A percentile compares a stretch with the other conserved stretches of the same genome.
Conservation (phyloP, 2,113 vertebrate species). For the Protobothrops flavoviridis region DNA sequence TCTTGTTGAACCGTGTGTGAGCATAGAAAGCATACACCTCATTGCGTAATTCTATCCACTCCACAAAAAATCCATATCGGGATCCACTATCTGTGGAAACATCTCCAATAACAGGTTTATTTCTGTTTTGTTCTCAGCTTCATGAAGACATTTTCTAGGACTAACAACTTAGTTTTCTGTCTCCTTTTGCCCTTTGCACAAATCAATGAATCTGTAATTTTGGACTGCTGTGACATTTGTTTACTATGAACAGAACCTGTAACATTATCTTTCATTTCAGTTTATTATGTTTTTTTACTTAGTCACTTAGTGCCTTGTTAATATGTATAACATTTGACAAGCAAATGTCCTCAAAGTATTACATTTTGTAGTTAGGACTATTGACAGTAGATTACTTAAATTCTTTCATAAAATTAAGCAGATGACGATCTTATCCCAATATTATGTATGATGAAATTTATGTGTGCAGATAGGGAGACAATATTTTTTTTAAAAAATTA, state of each 20-base stretch:
- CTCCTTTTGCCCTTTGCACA: neutral
- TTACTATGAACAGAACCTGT: neutral
- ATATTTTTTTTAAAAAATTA: neutral
- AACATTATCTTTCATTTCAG: neutral
- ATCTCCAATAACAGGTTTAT: neutral
- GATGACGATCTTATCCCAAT: neutral
- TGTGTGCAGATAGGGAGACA: neutral
- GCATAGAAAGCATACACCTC: neutral
- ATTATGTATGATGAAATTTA: neutral
- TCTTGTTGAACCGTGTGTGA: neutral
- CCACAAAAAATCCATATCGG: neutral
- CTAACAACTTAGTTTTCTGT: neutral
- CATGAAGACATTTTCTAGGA: neutral
- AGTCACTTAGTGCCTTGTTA: neutral
- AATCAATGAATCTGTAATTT: neutral
- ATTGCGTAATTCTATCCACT: neutral
- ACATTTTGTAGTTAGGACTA: neutral
- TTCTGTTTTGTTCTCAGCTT: neutral
- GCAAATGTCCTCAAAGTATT: neutral
- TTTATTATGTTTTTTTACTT: neutral
- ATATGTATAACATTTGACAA: neutral
- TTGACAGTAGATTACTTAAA: neutral
- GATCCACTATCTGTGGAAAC: neutral
- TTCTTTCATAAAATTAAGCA: neutral
- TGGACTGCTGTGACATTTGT: neutral